A percentile compares a stretch with the other conserved stretches of the same genome.
Conservation (phyloP, 2,797 vertebrate genomes). For the Sternotherus odoratus region DNA sequence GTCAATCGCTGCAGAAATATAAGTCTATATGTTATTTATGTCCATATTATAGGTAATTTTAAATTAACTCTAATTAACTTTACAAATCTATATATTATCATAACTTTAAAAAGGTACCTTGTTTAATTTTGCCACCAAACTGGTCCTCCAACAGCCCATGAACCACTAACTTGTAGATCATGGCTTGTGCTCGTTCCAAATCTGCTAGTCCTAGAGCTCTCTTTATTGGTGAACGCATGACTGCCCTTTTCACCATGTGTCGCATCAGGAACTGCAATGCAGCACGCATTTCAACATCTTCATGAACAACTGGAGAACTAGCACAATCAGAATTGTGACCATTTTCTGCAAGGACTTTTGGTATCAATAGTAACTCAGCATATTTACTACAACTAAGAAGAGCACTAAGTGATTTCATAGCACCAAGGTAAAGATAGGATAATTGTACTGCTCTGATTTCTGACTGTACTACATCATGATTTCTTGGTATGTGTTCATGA, state of each 20-base stretch:
- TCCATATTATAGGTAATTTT: neutral
- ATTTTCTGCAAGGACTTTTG: constrained; percentile 90
- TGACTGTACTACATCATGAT: constrained; percentile 88
- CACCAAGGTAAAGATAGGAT: constrained; percentile 95
- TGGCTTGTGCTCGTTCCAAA: constrained; percentile 95
- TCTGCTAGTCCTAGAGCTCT: constrained; percentile 92
- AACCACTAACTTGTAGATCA: constrained; percentile 97
- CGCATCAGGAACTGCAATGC: constrained; percentile 97
- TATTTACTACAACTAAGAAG: constrained; percentile 98
- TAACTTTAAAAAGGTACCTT: constrained; percentile 79
- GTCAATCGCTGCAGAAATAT: rapidly evolving
- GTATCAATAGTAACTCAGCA: constrained; percentile 95
- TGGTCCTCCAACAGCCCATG: constrained; percentile 94
- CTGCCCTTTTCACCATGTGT: constrained; percentile 97
- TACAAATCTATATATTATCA: neutral
- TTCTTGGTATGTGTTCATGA: constrained; percentile 87
- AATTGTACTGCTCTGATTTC: constrained; percentile 95
- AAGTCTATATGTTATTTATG: neutral
- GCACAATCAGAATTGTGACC: constrained; percentile 94
- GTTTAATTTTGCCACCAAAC: constrained; percentile 85
- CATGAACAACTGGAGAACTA: constrained; percentile 90
- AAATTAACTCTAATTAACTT: neutral
- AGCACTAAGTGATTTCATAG: constrained; percentile 95
- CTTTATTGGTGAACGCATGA: constrained; percentile 97
- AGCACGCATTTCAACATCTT: constrained; percentile 94